Percentiles rank a stretch among this genome's conserved stretches.
phyloP scores from a whole-genome alignment of 2,888 invertebrate genomes.

The Syritta pipiens region DNA sequence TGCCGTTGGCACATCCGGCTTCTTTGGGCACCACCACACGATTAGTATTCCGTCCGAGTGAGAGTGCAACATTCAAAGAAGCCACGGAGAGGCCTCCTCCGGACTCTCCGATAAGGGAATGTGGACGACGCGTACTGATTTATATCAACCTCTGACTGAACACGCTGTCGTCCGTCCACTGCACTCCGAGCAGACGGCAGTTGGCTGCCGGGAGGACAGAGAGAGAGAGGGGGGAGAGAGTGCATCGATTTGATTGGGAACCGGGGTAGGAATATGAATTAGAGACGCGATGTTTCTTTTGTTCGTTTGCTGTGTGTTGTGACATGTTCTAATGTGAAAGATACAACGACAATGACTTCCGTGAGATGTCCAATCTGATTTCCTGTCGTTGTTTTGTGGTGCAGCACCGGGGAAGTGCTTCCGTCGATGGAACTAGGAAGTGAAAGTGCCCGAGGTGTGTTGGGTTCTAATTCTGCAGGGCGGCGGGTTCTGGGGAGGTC shows the following conservation, averaged over 20 bases:
- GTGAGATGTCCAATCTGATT: constrained; percentile 68
- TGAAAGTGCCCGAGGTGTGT: too few relatives aligned
- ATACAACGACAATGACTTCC: constrained; percentile 58
- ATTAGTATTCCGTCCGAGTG: constrained; percentile 67
- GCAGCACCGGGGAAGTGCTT: constrained; percentile 61
- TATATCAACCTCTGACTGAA: constrained; percentile 65
- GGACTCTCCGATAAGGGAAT: constrained; percentile 49
- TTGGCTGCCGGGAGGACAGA: too few relatives aligned
- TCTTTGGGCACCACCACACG: constrained; percentile 38
- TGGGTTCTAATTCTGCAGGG: too few relatives aligned
- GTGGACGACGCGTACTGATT: constrained; percentile 69
- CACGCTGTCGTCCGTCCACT: too few relatives aligned
- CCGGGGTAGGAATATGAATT: constrained; percentile 68
- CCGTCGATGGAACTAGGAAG: too few relatives aligned
- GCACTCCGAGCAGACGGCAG: too few relatives aligned
- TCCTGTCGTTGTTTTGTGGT: constrained; percentile 57
- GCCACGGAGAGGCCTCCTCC: constrained; percentile 17
- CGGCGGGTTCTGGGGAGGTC: too few relatives aligned
- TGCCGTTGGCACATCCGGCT: constrained; percentile 67
- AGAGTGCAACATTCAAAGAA: constrained; percentile 67
- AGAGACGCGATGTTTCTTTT: constrained; percentile 32
- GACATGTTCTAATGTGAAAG: constrained; percentile 50
- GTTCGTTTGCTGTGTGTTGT: constrained; percentile 13
- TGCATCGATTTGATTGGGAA: constrained; percentile 60
- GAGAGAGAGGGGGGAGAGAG: neutral